A percentile compares a stretch with the other conserved stretches of the same genome.
These are phyloP conservation scores for Frankliniella fusca DNA, from an alignment of 2,888 invertebrate genomes.

Conservation along the genomic window DNA sequence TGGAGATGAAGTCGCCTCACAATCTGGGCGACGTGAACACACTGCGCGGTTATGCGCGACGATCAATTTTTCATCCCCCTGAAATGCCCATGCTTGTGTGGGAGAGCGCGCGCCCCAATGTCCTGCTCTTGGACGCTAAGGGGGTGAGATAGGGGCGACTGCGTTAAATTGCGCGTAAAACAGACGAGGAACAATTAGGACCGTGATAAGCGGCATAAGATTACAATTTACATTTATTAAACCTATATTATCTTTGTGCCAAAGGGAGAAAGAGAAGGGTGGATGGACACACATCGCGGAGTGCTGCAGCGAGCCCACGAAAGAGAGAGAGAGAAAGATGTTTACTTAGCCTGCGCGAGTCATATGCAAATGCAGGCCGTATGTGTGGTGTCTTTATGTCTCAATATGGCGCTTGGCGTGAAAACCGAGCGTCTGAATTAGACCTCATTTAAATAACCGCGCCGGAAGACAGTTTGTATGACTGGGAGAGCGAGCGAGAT, in stretches of 20 bases:
- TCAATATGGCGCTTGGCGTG: neutral
- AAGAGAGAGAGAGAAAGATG: neutral
- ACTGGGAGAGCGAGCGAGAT: neutral
- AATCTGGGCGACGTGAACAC: too few species aligned
- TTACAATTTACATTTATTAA: slow-evolving; percentile 16
- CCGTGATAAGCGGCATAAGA: slow-evolving; percentile 21
- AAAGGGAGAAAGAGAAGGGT: neutral
- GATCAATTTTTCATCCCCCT: too few species aligned
- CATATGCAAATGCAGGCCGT: neutral
- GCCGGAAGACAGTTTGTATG: neutral
- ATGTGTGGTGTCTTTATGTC: slow-evolving; percentile 12
- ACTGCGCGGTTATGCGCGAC: too few species aligned
- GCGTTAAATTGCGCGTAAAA: slow-evolving; percentile 21
- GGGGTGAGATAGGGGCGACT: neutral
- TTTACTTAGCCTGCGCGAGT: neutral
- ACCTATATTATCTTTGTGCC: neutral
- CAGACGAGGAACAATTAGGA: slow-evolving; percentile 12
- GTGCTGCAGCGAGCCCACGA: neutral
- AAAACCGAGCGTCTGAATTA: slow-evolving; percentile 6
- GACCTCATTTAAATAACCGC: neutral
- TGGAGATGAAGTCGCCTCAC: neutral
- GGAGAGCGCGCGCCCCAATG: too few species aligned
- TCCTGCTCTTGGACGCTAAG: too few species aligned
- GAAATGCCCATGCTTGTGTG: too few species aligned
- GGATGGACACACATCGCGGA: neutral